Base-by-base conservation (phyloP, 2,888 invertebrate species). In the Cylloceria caligata region DNA sequence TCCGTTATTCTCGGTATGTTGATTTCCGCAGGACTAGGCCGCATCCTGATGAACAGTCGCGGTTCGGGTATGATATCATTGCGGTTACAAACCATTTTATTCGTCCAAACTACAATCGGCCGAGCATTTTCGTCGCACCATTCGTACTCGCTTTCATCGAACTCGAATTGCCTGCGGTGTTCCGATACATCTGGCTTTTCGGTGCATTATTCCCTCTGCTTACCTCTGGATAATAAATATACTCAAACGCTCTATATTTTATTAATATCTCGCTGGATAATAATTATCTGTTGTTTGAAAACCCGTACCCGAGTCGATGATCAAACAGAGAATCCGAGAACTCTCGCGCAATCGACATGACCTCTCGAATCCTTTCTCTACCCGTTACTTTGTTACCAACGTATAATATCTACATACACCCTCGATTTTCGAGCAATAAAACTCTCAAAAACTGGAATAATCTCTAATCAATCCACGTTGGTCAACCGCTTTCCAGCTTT, bases 381-480 rank as follows among this genome's bases (percentile, higher is more conserved):
- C 71, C 24, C 60, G 47, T 62, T 72, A 57, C 47, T 36, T 16
- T 3, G 3, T n/a, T 9, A 30, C 7, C 79, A n/a, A n/a, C n/a
- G n/a, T 52, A 62, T 62, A 60, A 67, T 39, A n/a, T n/a, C n/a
- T n/a, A 47, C 60, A 49, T 52, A 47, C 47, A 7, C 49, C 49
- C 36, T 52, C 36, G 42, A 60, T 68, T 49, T 16, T 39, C 39
- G 24, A 73, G 55, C 67, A 62, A 21, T 42, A 45, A 34, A 16
- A 19, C 19, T 7, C 57, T 60, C 36, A 9, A 9, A 3, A 24
- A 0, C 60, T 19, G 11, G 57, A 60, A 60, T 60, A 60, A 60
- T 60, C 30, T 36, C 36, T 11, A 60, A 7, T n/a, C 34, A 60
- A 36, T 16, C 24, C 0, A 11, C 24, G 24, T 24, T 24, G 52